Evolutionary conservation across 1,140 invertebrate genomes (phyloP), one percentile per base, ranked within the genome.

Genomic region (Cryptotermes secundus): DNA sequence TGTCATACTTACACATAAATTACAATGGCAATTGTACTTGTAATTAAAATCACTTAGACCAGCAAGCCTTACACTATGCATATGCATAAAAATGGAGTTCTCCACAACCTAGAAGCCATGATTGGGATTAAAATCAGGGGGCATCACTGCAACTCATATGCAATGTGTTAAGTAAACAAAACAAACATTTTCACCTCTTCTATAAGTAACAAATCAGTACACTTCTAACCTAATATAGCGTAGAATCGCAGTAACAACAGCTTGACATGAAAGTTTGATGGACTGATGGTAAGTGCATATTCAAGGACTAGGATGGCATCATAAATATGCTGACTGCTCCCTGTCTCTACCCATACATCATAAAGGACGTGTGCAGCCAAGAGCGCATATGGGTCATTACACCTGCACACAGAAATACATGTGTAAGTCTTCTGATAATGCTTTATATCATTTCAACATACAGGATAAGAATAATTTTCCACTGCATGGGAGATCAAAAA

Each of bases 211-310:
- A 12, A 49, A 22, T 49, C 19, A 22, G 22, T 19, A 49, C 16
- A 3, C 45, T 49, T 49, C 45, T 89, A 94, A 72, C 94, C 94
- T 86, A 96, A 89, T 79, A 92, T 87, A 88, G 95, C 94, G 88
- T 96, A 96, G 1, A 96, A 90, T 83, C 94, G 92, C 35, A 96
- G 89, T 16, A 95, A 91, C 14, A 96, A 88, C 82, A 97, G 88
- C 88, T 96, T 96, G 35, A 94, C 92, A 88, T 96, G 95, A 87
- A 94, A 95, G 90, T 96, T 96, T 85, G 93, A 93, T 1, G 95
- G 94, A 88, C 95, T 96, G 85, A 93, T 91, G 45, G 92, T 90
- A 22, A 96, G 88, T 31, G 94, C 92, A 88, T 93, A 91, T 88
- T 96, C 94, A 84, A 97, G 89, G 19, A 96, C 88, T 59, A 92